Evolutionary conservation across 2,888 invertebrate species (phyloP).

Genomic region (Lepeophtheirus nordmannii): DNA sequence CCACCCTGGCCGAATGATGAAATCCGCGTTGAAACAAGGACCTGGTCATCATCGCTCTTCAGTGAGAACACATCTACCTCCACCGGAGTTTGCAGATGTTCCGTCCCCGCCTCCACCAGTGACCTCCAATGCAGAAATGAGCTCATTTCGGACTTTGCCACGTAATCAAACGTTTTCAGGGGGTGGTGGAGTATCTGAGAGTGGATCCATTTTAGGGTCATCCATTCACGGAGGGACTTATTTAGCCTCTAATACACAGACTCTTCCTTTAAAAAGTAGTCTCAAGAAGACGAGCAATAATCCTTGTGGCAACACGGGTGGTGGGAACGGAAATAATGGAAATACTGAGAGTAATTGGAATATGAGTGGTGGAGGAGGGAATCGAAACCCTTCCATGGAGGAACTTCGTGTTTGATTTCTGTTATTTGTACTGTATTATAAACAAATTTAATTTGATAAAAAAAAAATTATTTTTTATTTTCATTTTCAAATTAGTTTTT

Average conservation of each 20-base stretch:
- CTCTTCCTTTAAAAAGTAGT: constrained; percentile 23
- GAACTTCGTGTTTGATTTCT: background rate
- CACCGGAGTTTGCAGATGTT: constrained; percentile 67
- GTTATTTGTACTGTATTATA: no score
- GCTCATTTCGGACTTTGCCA: background rate
- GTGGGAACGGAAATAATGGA: background rate
- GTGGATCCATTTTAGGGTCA: no score
- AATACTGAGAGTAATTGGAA: background rate
- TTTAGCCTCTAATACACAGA: constrained; percentile 2
- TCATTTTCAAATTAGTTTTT: no score
- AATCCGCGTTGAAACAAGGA: constrained; percentile 48
- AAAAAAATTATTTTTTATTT: no score
- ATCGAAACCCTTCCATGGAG: background rate
- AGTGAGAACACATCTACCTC: constrained; percentile 50
- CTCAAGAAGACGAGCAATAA: constrained; percentile 17
- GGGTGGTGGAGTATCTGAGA: background rate
- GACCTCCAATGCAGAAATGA: constrained; percentile 21
- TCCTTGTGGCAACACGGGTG: background rate
- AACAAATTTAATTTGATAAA: no score
- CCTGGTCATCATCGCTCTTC: constrained; percentile 44
- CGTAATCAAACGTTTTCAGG: constrained; percentile 3
- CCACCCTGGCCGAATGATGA: constrained; percentile 26
- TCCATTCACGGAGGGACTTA: background rate
- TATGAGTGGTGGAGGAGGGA: background rate
- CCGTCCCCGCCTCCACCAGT: constrained; percentile 35